phyloP scores from a whole-genome alignment of 2,797 vertebrate species.

The Megaceryle alcyon region DNA sequence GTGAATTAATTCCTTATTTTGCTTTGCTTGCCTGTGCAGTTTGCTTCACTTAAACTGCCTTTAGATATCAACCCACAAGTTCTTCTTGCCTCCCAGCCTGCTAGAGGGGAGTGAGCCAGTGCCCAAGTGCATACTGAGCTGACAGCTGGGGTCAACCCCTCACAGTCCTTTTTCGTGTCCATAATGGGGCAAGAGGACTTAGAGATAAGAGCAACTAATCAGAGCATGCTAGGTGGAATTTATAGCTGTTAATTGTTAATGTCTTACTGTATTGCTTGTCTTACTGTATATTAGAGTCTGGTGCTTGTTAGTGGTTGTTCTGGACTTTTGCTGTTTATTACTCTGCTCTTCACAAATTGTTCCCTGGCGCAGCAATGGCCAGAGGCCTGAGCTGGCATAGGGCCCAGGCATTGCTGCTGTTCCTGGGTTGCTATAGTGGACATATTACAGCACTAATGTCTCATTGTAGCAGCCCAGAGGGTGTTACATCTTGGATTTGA shows the following conservation, averaged over 20 bases:
- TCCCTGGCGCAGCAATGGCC: not conserved
- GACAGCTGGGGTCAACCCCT: not conserved
- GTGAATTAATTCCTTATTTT: not conserved
- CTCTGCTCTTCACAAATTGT: not conserved
- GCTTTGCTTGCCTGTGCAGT: not conserved
- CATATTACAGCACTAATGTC: not conserved
- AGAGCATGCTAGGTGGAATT: not conserved
- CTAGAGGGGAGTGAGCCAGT: fast-evolving
- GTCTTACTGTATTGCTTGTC: not conserved
- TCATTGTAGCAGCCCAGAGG: fast-evolving
- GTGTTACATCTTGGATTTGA: not conserved
- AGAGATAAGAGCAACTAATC: not conserved
- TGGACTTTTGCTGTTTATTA: not conserved
- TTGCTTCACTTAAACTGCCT: not conserved
- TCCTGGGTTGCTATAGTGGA: not conserved
- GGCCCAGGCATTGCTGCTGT: not conserved
- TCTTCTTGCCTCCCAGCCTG: not conserved
- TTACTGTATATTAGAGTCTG: not conserved
- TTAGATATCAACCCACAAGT: not conserved
- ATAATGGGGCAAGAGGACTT: fast-evolving
- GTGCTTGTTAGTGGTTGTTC: not conserved
- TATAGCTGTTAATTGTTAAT: not conserved
- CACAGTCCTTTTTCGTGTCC: not conserved
- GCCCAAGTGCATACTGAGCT: not conserved
- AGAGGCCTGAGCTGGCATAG: not conserved